Evolutionary conservation across 1,140 invertebrate genomes (phyloP).

Genomic region (Pogonomyrmex californicus): DNA sequence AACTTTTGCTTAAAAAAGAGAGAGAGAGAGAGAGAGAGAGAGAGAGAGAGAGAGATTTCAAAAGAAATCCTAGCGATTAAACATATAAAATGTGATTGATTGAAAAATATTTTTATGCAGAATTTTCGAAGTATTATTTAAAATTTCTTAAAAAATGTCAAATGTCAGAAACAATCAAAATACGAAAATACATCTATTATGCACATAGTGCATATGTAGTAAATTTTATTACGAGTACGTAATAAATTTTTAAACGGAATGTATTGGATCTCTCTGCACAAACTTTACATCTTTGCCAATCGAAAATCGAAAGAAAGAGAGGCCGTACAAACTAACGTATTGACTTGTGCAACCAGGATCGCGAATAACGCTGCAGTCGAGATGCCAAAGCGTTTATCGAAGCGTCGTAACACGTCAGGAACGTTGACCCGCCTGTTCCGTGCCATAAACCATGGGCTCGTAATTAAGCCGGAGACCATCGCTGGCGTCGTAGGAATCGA

Average conservation of each 20-base stretch:
- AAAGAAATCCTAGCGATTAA: background rate
- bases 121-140: background rate
- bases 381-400: conserved; percentile 52
- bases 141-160: background rate
- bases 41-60: background rate
- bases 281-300: conserved; percentile 26
- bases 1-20: background rate
- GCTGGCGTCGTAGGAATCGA: conserved; percentile 24
- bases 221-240: background rate
- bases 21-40: too few relatives aligned
- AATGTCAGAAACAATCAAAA: background rate
- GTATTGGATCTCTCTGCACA: background rate
- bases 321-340: conserved; percentile 1
- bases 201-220: too few relatives aligned
- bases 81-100: background rate
- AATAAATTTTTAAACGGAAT: background rate
- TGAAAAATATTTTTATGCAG: background rate
- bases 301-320: conserved; percentile 16
- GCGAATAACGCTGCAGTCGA: conserved; percentile 30
- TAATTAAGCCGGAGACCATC: conserved; percentile 52
- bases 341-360: background rate
- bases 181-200: background rate
- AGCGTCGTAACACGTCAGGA: conserved; percentile 55
- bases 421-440: conserved; percentile 52
- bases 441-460: conserved; percentile 60